Percentiles rank a stretch among this genome's conserved stretches.
Evolutionary conservation across 2,113 vertebrate genomes (phyloP).

Genomic region (Hemiscyllium ocellatum): DNA sequence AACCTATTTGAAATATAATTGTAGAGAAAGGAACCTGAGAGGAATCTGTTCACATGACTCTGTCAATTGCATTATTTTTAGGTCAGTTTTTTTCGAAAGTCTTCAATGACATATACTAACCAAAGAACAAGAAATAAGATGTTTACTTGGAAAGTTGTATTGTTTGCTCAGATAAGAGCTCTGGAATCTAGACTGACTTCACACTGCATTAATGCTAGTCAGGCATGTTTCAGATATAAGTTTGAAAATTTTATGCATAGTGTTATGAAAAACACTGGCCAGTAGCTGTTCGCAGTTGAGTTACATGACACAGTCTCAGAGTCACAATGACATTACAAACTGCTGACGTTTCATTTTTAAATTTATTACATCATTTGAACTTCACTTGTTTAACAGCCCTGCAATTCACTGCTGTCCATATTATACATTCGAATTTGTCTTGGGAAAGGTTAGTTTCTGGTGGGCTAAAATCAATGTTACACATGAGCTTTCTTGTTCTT

Average conservation of each 20-base stretch:
- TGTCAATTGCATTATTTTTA: neutral
- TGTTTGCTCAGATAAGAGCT: neutral
- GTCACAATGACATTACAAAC: constrained; percentile 1
- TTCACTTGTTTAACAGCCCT: constrained; percentile 12
- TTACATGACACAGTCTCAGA: neutral
- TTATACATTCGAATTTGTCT: constrained; percentile 6
- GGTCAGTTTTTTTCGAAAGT: neutral
- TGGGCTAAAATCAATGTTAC: neutral
- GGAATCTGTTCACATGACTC: neutral
- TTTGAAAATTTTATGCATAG: neutral
- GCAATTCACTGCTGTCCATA: neutral
- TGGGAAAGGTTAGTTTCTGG: neutral
- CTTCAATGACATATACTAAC: neutral
- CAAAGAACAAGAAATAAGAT: neutral
- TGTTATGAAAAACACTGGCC: neutral
- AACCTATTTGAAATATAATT: too few relatives aligned
- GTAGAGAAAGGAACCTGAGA: too few relatives aligned
- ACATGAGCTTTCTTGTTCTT: constrained; percentile 1
- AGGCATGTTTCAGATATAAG: neutral
- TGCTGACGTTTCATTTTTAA: neutral
- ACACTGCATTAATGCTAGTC: neutral
- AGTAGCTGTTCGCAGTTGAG: neutral
- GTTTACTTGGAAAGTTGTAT: neutral
- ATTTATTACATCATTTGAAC: neutral
- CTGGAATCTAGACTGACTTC: neutral